Percentiles rank a stretch among this genome's conserved stretches.
These are phyloP conservation scores for Cataglyphis cursor DNA, from an alignment of 2,888 invertebrate genomes.

Conservation along the genomic window DNA sequence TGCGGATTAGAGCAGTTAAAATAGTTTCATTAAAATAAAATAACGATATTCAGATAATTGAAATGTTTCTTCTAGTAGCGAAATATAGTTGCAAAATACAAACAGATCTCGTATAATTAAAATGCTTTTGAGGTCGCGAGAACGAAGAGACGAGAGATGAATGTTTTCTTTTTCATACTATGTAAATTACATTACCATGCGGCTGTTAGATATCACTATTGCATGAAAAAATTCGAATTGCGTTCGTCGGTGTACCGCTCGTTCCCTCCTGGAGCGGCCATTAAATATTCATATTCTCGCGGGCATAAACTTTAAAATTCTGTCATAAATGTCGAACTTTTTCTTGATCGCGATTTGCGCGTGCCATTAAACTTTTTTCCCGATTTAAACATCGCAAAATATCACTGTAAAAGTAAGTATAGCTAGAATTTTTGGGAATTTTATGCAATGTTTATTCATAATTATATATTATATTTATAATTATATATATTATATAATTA, in stretches of 20 bases:
- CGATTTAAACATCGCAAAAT: slow-evolving; percentile 65
- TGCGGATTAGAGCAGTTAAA: neutral
- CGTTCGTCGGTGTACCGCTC: slow-evolving; percentile 49
- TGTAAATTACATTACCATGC: slow-evolving; percentile 57
- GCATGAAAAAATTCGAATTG: slow-evolving; percentile 66
- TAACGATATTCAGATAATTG: slow-evolving; percentile 8
- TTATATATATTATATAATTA: too few relatives aligned
- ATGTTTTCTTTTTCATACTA: slow-evolving; percentile 49
- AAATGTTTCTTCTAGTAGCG: slow-evolving; percentile 7
- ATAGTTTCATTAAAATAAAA: too few relatives aligned
- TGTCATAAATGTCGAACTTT: slow-evolving; percentile 74
- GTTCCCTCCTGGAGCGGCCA: slow-evolving; percentile 54
- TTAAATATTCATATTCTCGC: slow-evolving; percentile 76
- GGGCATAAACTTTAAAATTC: slow-evolving; percentile 71
- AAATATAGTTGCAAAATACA: slow-evolving; percentile 19
- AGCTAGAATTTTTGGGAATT: slow-evolving; percentile 7
- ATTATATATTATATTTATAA: neutral
- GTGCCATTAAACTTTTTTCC: slow-evolving; percentile 48
- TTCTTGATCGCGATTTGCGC: slow-evolving; percentile 48
- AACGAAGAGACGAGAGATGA: neutral
- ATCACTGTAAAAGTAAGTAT: slow-evolving; percentile 32
- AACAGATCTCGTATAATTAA: slow-evolving; percentile 48
- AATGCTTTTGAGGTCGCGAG: slow-evolving; percentile 14
- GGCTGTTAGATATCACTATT: slow-evolving; percentile 52
- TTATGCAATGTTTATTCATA: neutral